Evolutionary conservation across 1,140 invertebrate species (phyloP).

Genomic region (Mya arenaria): DNA sequence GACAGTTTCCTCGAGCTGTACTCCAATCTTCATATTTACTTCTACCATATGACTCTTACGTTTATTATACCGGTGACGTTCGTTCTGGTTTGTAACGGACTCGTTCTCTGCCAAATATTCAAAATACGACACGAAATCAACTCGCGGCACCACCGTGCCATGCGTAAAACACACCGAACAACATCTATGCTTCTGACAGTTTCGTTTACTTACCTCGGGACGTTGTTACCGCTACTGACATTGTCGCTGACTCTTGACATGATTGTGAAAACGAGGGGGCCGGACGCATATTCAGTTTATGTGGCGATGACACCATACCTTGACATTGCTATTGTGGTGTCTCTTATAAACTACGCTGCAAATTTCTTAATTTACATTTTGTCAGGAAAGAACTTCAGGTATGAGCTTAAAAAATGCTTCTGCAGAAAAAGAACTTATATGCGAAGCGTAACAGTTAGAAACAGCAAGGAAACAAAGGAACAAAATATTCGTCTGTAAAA

Average conservation of each 20-base stretch:
- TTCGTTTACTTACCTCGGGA: slow-evolving; percentile 72
- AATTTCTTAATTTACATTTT: slow-evolving; percentile 77
- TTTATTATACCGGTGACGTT: slow-evolving; percentile 59
- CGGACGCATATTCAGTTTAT: slow-evolving; percentile 36
- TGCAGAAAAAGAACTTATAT: slow-evolving; percentile 24
- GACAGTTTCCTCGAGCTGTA: not conserved
- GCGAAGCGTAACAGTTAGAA: slow-evolving; percentile 42
- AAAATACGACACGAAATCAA: slow-evolving; percentile 27
- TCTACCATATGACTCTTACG: slow-evolving; percentile 12
- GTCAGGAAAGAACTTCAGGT: slow-evolving; percentile 73
- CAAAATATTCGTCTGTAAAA: too few relatives aligned
- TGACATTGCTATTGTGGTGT: slow-evolving; percentile 61
- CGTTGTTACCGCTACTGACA: slow-evolving; percentile 69
- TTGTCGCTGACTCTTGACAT: slow-evolving; percentile 65
- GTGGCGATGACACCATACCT: slow-evolving; percentile 59
- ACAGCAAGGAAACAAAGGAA: slow-evolving; percentile 27
- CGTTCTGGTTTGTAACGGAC: slow-evolving; percentile 69
- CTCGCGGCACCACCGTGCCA: not conserved
- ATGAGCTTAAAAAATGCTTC: slow-evolving; percentile 68
- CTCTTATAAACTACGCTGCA: slow-evolving; percentile 72
- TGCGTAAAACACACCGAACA: slow-evolving; percentile 67
- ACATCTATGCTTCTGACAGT: slow-evolving; percentile 76
- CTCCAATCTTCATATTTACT: slow-evolving; percentile 22
- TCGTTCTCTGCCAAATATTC: slow-evolving; percentile 60
- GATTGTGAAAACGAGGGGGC: slow-evolving; percentile 23